Base-by-base conservation (phyloP, 2,888 invertebrate species). In the Oligia fasciuncula region DNA sequence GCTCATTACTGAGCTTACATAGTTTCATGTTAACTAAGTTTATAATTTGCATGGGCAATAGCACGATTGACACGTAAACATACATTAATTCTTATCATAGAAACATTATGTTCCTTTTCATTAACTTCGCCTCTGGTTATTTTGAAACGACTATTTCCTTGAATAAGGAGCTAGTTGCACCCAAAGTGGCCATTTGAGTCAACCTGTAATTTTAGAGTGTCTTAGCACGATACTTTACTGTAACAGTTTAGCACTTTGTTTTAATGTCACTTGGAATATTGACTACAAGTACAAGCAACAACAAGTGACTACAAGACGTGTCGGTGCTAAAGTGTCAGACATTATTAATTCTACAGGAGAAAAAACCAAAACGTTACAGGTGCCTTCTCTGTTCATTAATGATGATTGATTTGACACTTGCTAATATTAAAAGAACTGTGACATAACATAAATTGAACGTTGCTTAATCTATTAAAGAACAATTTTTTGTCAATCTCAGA, bases 11-110 rank as follows among this genome's bases (percentile, higher is more conserved):
- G 43, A 40, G 51, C 73, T 67, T 70, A 80, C 77, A 75, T 73
- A 84, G 80, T 79, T 79, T 76, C 57, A 80, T 77, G 84, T 73
- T 84, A 76, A 84, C 66, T 57, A 73, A 75, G 76, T 71, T 87
- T 84, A 77, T 71, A 84, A 87, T 85, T 85, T 84, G 80, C 87
- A 84, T 85, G n/a, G 51, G 11, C 35, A 87, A 79, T 75, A 62
- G 74, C 77, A 77, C 72, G 76, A 87, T 74, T 80, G 80, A 69
- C 85, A 80, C 74, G 35, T 71, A 80, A 84, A 84, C 85, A 80
- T 77, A 76, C 76, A 84, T 76, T 75, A 84, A 73, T 77, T 80
- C 68, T 69, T 75, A 67, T 77, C 69, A 67, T 84, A 66, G n/a
- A 43, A 62, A 68, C 67, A 54, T 76, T 76, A 54, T 69, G 67